Base-by-base conservation (phyloP, 2,113 vertebrate species). In the Scytalopus superciliaris region DNA sequence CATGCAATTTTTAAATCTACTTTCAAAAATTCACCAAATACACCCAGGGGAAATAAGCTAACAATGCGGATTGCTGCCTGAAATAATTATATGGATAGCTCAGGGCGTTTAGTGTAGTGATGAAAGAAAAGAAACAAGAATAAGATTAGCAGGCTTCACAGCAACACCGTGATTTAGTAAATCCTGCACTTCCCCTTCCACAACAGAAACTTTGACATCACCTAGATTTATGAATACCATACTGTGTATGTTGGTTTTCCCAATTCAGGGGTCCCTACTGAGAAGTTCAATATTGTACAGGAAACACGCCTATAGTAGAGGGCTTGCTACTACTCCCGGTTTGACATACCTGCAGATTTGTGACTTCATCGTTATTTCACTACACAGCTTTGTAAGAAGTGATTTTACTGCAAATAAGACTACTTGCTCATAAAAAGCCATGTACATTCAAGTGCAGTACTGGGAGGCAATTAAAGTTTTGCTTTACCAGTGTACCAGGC, bases 21-120 rank as follows among this genome's bases (percentile, higher is more conserved):
- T 90, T 93, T 84, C 49, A 84, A 67, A 91, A 94, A 80, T 67
- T 50, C 40, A 53, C 25, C 74, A 80, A 90, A 73, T 25, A 28
- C 33, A 57, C 49, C 64, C 78, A 37, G 22, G 50, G 84, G 84
- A 95, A 95, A 94, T 93, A 94, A 92, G 60, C 47, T 49, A 82
- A 88, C 79, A 77, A 59, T 33, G 55, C 27, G 68, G 42, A 74
- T 60, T 80, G 75, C 90, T 93, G 91, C 81, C 89, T 73, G 72
- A 93, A 96, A 90, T 68, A 84, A 89, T 68, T 82, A 76, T 12
- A 88, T 31, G 80, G 87, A 70, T 66, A 96, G 67, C 83, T 94
- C 57, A 42, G 45, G 40, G 82, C 40, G 0, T 74, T 95, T 47
- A 59, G 39, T 3, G 2, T 52, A 56, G 76, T 11, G 55, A 70